A percentile compares a stretch with the other conserved stretches of the same genome.
phyloP scores from a whole-genome alignment of 2,797 vertebrate species.

The Gephyroberyx darwinii region DNA sequence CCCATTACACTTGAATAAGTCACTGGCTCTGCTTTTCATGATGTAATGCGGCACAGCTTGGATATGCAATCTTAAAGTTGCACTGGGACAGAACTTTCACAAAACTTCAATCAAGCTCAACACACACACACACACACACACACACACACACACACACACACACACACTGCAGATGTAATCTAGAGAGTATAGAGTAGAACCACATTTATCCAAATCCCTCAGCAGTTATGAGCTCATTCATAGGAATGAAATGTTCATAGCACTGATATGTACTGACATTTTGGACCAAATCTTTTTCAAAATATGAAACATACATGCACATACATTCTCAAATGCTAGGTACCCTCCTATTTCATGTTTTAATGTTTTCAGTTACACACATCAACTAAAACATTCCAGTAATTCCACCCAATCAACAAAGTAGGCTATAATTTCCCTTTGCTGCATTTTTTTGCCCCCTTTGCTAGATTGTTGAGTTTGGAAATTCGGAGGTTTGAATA shows the following conservation, averaged over 20 bases:
- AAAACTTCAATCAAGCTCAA: conserved; percentile 57
- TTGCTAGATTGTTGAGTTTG: conserved; percentile 1
- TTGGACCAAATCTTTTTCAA: conserved; percentile 1
- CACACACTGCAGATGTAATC: conserved; percentile 38
- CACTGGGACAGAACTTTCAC: conserved; percentile 42
- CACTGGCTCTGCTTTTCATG: conserved; percentile 69
- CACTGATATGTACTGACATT: conserved; percentile 17
- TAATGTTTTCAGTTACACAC: conserved; percentile 16
- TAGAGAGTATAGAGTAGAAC: conserved; percentile 40
- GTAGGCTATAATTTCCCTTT: background rate
- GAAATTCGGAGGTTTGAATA: background rate
- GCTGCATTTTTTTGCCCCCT: background rate
- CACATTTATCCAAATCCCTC: conserved; percentile 51
- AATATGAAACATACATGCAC: conserved; percentile 25
- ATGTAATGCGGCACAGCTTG: conserved; percentile 70
- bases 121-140: conserved; percentile 21
- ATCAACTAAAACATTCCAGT: conserved; percentile 8
- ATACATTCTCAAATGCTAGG: background rate
- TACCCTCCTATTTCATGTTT: background rate
- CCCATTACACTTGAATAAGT: conserved; percentile 80
- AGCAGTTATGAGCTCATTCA: conserved; percentile 40
- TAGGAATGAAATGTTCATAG: conserved; percentile 21
- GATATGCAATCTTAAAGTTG: conserved; percentile 64
- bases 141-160: background rate
- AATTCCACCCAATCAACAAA: conserved; percentile 1